Percentiles rank a stretch among this genome's conserved stretches.
These are phyloP conservation scores for Eufriesea mexicana DNA, from an alignment of 1,140 invertebrate species.

Conservation along the genomic window DNA sequence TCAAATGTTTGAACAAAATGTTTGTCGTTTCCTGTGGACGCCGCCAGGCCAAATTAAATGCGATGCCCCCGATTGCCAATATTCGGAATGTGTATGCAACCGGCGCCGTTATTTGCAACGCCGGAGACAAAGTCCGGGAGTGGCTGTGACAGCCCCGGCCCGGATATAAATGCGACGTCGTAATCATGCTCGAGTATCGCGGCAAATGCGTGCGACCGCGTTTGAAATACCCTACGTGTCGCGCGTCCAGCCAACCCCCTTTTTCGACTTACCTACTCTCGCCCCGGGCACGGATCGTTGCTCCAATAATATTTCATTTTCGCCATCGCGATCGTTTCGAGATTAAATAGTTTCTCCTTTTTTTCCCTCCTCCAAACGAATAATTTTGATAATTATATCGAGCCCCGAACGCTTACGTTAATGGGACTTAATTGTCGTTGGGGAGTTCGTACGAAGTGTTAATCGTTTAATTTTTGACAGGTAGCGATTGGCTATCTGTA, in stretches of 20 bases:
- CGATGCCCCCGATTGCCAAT: slow-evolving; percentile 71
- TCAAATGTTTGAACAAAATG: slow-evolving; percentile 82
- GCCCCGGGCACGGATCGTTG: too few species aligned
- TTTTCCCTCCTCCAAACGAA: background rate
- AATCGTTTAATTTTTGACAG: too few species aligned
- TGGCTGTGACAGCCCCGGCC: slow-evolving; percentile 28
- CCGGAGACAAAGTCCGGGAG: slow-evolving; percentile 39
- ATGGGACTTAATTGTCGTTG: too few species aligned
- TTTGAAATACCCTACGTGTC: background rate
- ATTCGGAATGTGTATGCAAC: slow-evolving; percentile 63
- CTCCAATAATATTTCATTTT: slow-evolving; percentile 20
- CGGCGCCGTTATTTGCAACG: slow-evolving; percentile 43
- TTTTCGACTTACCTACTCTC: slow-evolving; percentile 7
- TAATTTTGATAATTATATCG: background rate
- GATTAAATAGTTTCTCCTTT: background rate
- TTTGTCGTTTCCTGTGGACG: slow-evolving; percentile 76
- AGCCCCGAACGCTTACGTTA: too few species aligned
- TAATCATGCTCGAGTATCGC: slow-evolving; percentile 38
- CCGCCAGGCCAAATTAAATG: slow-evolving; percentile 77
- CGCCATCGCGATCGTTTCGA: background rate
- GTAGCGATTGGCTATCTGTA: too few species aligned
- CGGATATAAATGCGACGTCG: slow-evolving; percentile 43
- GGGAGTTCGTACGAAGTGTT: too few species aligned
- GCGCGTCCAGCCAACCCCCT: background rate
- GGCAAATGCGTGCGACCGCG: background rate